Percentiles rank a stretch among this genome's conserved stretches.
Evolutionary conservation across 2,797 vertebrate genomes (phyloP).

Genomic region (Microchirus variegatus): DNA sequence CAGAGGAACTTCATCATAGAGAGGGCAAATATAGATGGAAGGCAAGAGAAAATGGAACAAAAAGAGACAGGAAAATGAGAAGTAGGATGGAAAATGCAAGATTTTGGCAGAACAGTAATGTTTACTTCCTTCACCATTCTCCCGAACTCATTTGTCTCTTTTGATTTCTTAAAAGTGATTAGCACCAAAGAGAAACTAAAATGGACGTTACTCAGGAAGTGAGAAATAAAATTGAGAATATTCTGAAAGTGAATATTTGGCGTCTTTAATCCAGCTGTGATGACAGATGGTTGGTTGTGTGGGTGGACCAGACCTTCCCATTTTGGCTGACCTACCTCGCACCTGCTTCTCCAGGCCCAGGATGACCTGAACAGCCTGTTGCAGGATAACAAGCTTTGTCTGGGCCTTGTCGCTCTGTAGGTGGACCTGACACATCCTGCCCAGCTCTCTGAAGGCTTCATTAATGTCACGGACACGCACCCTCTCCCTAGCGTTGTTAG

Average conservation of each 20-base stretch:
- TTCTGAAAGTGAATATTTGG: constrained; percentile 15
- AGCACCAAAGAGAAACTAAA: constrained; percentile 38
- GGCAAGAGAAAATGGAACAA: constrained; percentile 17
- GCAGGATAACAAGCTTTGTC: constrained; percentile 99
- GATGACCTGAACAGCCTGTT: constrained; percentile 99
- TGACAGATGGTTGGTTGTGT: constrained; percentile 34
- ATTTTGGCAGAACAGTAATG: constrained; percentile 64
- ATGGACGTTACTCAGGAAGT: constrained; percentile 28
- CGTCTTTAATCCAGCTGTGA: constrained; percentile 15
- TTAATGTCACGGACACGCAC: constrained; percentile 99
- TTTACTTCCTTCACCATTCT: constrained; percentile 58
- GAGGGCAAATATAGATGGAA: constrained; percentile 7
- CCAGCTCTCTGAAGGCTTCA: constrained; percentile 99
- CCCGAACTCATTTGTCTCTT: constrained; percentile 45
- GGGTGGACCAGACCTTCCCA: constrained; percentile 41
- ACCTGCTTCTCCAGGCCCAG: constrained; percentile 99
- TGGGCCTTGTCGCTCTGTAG: constrained; percentile 99
- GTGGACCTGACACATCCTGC: constrained; percentile 98
- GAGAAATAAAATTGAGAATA: constrained; percentile 28
- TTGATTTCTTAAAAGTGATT: constrained; percentile 21
- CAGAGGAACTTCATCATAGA: constrained; percentile 11
- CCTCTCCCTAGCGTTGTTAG: constrained; percentile 98
- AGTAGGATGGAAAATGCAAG: constrained; percentile 48
- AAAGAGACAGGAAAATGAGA: constrained; percentile 40
- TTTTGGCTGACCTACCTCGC: constrained; percentile 92